Evolutionary conservation across 2,888 invertebrate species (phyloP), one percentile per base, ranked within the genome.

Genomic region (Dugesia japonica): DNA sequence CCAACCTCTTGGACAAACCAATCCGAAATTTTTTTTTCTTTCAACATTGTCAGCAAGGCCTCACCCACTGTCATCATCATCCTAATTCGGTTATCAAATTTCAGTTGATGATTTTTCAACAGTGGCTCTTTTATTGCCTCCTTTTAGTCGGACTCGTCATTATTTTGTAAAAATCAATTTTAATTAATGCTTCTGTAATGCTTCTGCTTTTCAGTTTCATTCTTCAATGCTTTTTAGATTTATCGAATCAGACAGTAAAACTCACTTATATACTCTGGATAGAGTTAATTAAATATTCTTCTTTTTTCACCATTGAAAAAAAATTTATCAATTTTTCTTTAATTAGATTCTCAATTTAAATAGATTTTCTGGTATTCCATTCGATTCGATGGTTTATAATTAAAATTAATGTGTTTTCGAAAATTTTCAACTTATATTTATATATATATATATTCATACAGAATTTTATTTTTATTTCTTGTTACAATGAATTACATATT

Each of bases 61-160:
- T 56, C 56, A 56, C 56, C 56, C 56, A 56, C 56, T 56, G 56
- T 56, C 56, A 56, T 56, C 56, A 56, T 56, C 56, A 56, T 56
- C n/a, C 23, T 56, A 56, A 56, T 56, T 56, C 56, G 17, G 56
- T 56, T 56, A 56, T 56, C 56, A 56, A 56, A 56, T 56, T 56
- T 56, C 56, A 56, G 56, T 56, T 56, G 56, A 56, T 56, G 56
- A 56, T 56, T 56, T 56, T 56, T 56, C 56, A 7, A 56, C 56
- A 20, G 56, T 56, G 56, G 56, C 56, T 56, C 56, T 56, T 56
- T 23, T 56, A 23, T 56, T 56, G 56, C 56, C 56, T 56, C 56
- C 23, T 56, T 56, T 56, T 31, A 31, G 56, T n/a, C 23, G n/a
- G 56, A 56, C 9, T 56, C 56, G 56, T 56, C 56, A 56, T 56